Percentiles rank a stretch among this genome's conserved stretches.
Evolutionary conservation across 1,140 invertebrate genomes (phyloP).

Genomic region (Drosophila parabipectinata): DNA sequence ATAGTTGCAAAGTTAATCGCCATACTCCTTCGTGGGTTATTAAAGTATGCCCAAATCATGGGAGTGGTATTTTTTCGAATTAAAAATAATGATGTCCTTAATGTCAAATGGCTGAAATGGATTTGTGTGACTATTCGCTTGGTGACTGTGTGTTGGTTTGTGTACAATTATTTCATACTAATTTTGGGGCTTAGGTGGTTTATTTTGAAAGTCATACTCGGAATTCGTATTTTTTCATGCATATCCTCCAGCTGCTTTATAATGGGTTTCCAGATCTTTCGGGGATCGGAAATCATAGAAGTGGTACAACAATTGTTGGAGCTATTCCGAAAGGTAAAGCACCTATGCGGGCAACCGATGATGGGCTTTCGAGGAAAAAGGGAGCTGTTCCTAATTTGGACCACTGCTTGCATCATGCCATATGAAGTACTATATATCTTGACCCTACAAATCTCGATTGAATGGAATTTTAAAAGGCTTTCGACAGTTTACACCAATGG

Average conservation of each 20-base stretch:
- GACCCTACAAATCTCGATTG: background rate
- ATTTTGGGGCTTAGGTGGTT: rapidly evolving
- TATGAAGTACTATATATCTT: slow-evolving; percentile 7
- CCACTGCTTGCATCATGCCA: background rate
- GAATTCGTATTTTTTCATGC: background rate
- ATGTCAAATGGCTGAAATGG: slow-evolving; percentile 18
- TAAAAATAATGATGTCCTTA: too few species aligned
- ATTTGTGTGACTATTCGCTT: slow-evolving; percentile 9
- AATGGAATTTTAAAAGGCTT: rapidly evolving
- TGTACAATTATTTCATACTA: background rate
- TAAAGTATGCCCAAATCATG: slow-evolving; percentile 1
- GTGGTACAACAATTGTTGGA: slow-evolving; percentile 35
- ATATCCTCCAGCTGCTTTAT: background rate
- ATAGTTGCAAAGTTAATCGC: slow-evolving; percentile 10
- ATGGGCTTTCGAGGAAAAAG: slow-evolving; percentile 19
- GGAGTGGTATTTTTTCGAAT: slow-evolving; percentile 8
- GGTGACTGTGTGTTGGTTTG: background rate
- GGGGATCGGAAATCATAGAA: background rate
- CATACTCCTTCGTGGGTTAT: background rate
- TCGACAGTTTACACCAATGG: background rate
- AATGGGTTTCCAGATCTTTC: slow-evolving; percentile 20
- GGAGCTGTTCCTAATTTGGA: slow-evolving; percentile 36
- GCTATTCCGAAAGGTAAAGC: slow-evolving; percentile 18
- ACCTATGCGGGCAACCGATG: background rate
- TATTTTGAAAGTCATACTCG: background rate